These are phyloP conservation scores for Rhabdomys pumilio DNA, from an alignment of 2,797 vertebrate genomes.

Conservation along the genomic window DNA sequence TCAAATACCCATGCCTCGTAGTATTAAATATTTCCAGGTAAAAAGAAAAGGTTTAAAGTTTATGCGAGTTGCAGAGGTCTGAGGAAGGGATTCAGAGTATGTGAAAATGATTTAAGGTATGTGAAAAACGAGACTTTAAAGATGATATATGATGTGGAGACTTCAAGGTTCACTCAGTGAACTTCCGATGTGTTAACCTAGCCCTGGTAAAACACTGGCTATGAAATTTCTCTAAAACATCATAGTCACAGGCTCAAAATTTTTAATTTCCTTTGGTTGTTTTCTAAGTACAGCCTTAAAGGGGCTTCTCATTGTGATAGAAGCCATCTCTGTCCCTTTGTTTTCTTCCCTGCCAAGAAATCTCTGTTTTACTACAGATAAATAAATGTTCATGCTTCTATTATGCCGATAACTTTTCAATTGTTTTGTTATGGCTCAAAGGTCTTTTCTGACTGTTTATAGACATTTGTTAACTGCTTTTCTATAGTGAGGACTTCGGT, in stretches of 20 bases:
- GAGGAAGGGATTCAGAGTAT: not conserved
- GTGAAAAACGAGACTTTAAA: not conserved
- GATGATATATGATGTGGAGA: not conserved
- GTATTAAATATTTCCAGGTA: not conserved
- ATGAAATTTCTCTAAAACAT: not conserved
- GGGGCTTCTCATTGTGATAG: not conserved
- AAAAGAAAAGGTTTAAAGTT: not conserved
- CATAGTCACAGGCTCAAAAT: not conserved
- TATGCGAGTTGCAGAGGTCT: too few species aligned
- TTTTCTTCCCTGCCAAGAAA: not conserved
- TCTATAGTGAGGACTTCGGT: not conserved
- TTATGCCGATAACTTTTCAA: not conserved
- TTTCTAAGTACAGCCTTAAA: not conserved
- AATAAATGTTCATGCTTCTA: not conserved
- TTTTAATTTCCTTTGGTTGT: not conserved
- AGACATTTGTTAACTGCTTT: not conserved
- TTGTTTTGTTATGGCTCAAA: not conserved
- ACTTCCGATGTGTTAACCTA: too few species aligned
- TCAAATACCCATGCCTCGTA: not conserved
- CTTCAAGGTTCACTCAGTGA: not conserved
- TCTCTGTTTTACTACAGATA: not conserved
- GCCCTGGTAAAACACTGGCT: not conserved
- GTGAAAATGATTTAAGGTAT: not conserved
- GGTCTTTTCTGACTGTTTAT: not conserved
- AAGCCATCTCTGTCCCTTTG: not conserved